Evolutionary conservation across 2,113 vertebrate genomes (phyloP).

Genomic region (Drymodes brunneopygia): DNA sequence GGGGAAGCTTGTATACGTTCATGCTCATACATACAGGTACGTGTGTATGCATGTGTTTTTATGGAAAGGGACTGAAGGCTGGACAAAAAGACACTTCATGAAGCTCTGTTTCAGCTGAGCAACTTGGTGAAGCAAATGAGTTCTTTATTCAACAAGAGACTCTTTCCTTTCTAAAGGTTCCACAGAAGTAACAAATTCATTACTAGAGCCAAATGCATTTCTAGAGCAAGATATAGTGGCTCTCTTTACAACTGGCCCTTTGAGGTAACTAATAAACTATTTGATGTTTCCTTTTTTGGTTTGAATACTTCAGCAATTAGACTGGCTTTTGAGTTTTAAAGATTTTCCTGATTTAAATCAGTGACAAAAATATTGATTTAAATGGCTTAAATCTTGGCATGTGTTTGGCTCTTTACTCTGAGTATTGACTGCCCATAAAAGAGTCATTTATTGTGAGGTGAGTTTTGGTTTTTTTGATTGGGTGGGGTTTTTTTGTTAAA

Average conservation of each 20-base stretch:
- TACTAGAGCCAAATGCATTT: not conserved
- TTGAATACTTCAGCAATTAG: constrained; percentile 9
- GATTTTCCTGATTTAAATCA: constrained; percentile 25
- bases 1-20: not conserved
- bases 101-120: not conserved
- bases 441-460: not conserved
- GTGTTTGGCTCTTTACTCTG: not conserved
- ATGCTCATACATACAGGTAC: not conserved
- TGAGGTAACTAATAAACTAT: not conserved
- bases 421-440: constrained; percentile 1
- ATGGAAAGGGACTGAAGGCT: not conserved
- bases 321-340: not conserved
- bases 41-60: not conserved
- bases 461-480: not conserved
- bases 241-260: not conserved
- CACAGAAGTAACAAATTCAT: not conserved
- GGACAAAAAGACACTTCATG: not conserved
- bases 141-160: not conserved
- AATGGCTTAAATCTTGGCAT: not conserved
- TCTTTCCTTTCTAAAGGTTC: not conserved
- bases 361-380: constrained; percentile 28
- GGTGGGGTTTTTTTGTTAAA: not conserved
- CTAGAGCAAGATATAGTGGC: not conserved
- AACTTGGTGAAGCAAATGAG: not conserved
- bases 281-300: not conserved